Evolutionary conservation across 2,888 invertebrate genomes (phyloP), one percentile per base, ranked within the genome.

Genomic region (Venusia cambrica): DNA sequence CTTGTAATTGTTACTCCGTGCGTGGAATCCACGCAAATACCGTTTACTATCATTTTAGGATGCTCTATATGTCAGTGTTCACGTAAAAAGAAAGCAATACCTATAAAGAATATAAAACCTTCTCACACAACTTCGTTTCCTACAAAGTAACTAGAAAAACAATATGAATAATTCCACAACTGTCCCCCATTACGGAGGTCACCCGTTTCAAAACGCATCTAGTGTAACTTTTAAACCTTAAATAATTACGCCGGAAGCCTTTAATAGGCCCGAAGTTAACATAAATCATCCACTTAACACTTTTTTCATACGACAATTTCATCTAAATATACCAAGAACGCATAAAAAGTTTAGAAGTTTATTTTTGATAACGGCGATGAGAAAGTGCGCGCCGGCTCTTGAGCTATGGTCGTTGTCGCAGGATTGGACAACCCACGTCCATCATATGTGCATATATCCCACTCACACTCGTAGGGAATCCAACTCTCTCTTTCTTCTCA

Each of bases 211-310:
- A 47, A 47, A 45, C 57, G 59, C 62, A 59, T 53, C 62, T 56
- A 61, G 57, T 45, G 62, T 55, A 57, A 58, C 47, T 51, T 57
- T 51, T 62, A 58, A 54, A n/a, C n/a, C n/a, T 59, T 73, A 67
- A 80, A 75, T 78, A 70, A 83, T 77, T 65, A 71, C 75, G 58
- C 73, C 81, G 85, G 84, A 85, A 85, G 76, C 75, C 69, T 66
- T 66, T 79, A 75, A 80, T 39, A 73, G 61, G 58, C 57, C 60
- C 61, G 65, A 76, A 73, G 74, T 80, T 76, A 78, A 75, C 75
- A 81, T 85, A 83, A 84, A 84, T 87, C 84, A 85, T 80, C 80
- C 80, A 84, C 81, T 85, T 85, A 84, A 83, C 84, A 83, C 83
- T 77, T 80, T 81, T 80, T 77, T 74, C 62, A 61, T 55, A 72